phyloP scores from a whole-genome alignment of 2,113 vertebrate species.

The Oryzias celebensis region DNA sequence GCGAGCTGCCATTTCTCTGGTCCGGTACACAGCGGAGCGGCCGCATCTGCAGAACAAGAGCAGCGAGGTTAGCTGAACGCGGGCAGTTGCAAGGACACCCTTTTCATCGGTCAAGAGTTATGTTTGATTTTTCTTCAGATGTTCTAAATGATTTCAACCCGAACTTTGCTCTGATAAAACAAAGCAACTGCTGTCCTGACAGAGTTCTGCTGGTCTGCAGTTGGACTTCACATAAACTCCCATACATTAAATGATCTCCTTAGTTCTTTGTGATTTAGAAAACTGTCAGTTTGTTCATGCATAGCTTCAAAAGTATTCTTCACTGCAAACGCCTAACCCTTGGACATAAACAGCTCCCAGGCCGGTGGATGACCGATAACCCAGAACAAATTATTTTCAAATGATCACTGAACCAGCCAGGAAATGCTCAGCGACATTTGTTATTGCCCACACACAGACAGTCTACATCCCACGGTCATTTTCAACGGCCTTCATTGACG shows the following conservation, averaged over 20 bases:
- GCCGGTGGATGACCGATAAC: slow-evolving; percentile 14
- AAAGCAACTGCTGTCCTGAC: neutral
- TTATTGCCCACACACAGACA: slow-evolving; percentile 27
- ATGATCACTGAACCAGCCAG: slow-evolving; percentile 15
- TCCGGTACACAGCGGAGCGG: slow-evolving; percentile 84
- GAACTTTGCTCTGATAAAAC: slow-evolving; percentile 9
- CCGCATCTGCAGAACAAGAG: slow-evolving; percentile 79
- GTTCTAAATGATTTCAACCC: too few relatives aligned
- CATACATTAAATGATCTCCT: neutral
- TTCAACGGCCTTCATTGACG: slow-evolving; percentile 24
- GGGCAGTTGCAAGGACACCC: neutral
- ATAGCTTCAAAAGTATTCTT: slow-evolving; percentile 8
- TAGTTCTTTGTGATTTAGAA: slow-evolving; percentile 21
- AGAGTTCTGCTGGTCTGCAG: neutral
- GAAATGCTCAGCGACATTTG: slow-evolving; percentile 6
- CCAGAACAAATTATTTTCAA: slow-evolving; percentile 14
- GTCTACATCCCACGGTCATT: slow-evolving; percentile 5
- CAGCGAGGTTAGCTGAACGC: neutral
- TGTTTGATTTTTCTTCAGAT: neutral
- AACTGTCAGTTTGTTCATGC: slow-evolving; percentile 10
- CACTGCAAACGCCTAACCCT: neutral
- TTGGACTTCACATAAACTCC: too few relatives aligned
- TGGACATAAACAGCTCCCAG: slow-evolving; percentile 8
- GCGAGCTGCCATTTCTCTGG: slow-evolving; percentile 88
- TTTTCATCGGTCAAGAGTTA: neutral